Evolutionary conservation across 2,797 vertebrate species (phyloP), one percentile per base, ranked within the genome.

Genomic region (Atherinosoma microstoma): DNA sequence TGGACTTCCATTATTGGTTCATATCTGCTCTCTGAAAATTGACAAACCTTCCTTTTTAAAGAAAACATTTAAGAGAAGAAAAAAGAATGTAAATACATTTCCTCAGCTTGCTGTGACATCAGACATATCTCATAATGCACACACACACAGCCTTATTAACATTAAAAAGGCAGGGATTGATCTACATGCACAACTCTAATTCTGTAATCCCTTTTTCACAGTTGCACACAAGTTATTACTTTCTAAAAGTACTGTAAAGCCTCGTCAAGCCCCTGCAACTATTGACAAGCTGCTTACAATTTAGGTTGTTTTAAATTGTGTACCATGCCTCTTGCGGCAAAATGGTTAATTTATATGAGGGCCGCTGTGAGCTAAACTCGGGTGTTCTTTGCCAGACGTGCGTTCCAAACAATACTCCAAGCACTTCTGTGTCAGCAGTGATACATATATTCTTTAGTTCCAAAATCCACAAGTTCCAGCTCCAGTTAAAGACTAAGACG

Each of bases 301-400:
- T 83, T 73, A 61, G 77, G 32, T 29, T 45, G 13, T 34, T 91
- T 87, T 86, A 73, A 81, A 89, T 67, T 63, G 76, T 87, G 51
- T 76, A 76, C 60, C 64, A 11, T 22, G 47, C 47, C 8, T 35
- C 6, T 32, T 27, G 24, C 2, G 24, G 24, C 24, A 27, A 27
- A 27, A 27, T 2, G 24, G 24, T 27, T 27, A 27, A 27, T 27
- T 27, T 27, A 27, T 27, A 27, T 27, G 24, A 27, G 2, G 2
- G 24, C 24, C 24, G 24, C 24, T 27, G 24, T 27, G 24, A 27
- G 24, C 24, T 27, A 27, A 27, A 27, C 24, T 27, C 24, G 1
- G 24, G 24, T n/a, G 24, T 27, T 27, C 24, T 27, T 27, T 27
- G 24, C 24, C 24, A 27, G 24, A 27, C 2, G 24, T 2, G 24